A percentile compares a stretch with the other conserved stretches of the same genome.
phyloP scores from a whole-genome alignment of 1,140 invertebrate species.

The Gryllus bimaculatus region DNA sequence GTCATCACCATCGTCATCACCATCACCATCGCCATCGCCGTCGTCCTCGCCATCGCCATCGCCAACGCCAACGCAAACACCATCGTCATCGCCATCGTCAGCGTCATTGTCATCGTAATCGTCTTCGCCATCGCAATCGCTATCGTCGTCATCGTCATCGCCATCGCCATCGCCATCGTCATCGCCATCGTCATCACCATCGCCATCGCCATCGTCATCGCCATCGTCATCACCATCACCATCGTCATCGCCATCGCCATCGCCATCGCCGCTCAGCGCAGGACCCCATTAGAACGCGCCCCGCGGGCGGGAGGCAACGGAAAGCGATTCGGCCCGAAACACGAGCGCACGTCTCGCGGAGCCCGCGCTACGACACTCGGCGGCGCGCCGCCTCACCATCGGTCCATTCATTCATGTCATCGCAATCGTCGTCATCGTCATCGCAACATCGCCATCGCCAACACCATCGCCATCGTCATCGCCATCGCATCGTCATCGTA shows the following conservation, averaged over 20 bases:
- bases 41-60: constrained; percentile 20
- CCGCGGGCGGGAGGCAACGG: neutral
- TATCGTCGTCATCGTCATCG: constrained; percentile 9
- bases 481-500: too few species aligned
- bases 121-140: constrained; percentile 12
- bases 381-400: neutral
- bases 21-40: neutral
- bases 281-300: neutral
- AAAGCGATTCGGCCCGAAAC: neutral
- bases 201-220: neutral
- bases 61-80: constrained; percentile 18
- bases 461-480: neutral
- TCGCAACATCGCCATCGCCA: too few species aligned
- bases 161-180: constrained; percentile 14
- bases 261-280: neutral
- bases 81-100: constrained; percentile 19
- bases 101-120: constrained; percentile 12
- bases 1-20: constrained; percentile 25
- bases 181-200: constrained; percentile 6
- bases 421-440: too few species aligned
- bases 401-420: too few species aligned
- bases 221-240: constrained; percentile 9
- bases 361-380: neutral
- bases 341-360: neutral
- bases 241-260: constrained; percentile 17